Base-by-base conservation (phyloP, 2,888 invertebrate species). In the Mimumesa dahlbomi region DNA sequence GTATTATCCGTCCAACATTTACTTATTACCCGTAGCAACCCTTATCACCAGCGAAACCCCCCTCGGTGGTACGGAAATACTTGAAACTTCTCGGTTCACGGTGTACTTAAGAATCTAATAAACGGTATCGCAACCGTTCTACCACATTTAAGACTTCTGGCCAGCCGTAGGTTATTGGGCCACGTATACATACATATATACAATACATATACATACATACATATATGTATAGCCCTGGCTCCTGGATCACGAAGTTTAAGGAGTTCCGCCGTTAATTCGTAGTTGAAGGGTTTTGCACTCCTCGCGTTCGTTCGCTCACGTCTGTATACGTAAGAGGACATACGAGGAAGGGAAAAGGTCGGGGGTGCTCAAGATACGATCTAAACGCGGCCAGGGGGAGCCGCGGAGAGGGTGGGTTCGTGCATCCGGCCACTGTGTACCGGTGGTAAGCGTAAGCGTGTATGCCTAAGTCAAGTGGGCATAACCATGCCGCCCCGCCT, bases 101-200 rank as follows among this genome's bases (percentile, higher is more conserved):
- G 49, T 42, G 54, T 38, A 68, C 68, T 77, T 68, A 77, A 78
- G 75, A 78, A 77, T 78, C 71, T 78, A 77, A 77, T 77, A 77
- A 77, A 77, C 75, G 75, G 65, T 68, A 77, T 78, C 72, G 59
- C 75, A 45, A 61, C 43, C 34, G 50, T 42, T 19, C 56, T 48
- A 42, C 48, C 50, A 52, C 36, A 40, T 18, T 21, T 40, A 56
- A 72, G 62, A 61, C 65, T 62, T 48, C 43, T 19, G 46, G 34
- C 53, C 57, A 6, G 31, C 38, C 42, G 18, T 52, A 25, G 65
- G 49, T 71, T 77, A 71, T 77, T 77, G 64, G 57, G 31, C 36
- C 31, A 13, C n/a, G 31, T n/a, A n/a, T n/a, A n/a, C n/a, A n/a
- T n/a, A n/a, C n/a, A n/a, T n/a, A n/a, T n/a, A n/a, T n/a, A n/a